phyloP scores from a whole-genome alignment of 2,888 invertebrate species.

The Eupithecia centaureata region DNA sequence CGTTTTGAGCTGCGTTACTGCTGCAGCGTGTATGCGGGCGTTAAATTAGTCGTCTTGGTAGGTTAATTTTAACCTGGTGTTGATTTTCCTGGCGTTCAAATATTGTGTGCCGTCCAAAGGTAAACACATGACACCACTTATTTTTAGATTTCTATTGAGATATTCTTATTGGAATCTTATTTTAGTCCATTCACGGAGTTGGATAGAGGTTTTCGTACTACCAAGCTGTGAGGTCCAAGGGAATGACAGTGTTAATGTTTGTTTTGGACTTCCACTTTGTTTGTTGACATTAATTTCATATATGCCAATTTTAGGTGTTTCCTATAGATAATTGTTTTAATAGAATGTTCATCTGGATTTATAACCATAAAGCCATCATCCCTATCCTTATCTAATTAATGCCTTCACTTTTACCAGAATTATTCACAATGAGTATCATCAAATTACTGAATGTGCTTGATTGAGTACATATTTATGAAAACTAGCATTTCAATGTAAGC shows the following conservation, averaged over 20 bases:
- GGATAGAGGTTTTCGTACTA: slow-evolving; percentile 16
- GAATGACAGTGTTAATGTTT: background rate
- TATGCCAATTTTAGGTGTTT: background rate
- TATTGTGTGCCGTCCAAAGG: slow-evolving; percentile 55
- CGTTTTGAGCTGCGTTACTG: slow-evolving; percentile 53
- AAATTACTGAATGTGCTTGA: background rate
- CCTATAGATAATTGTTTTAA: background rate
- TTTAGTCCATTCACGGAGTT: slow-evolving; percentile 32
- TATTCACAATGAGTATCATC: background rate
- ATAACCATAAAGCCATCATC: background rate
- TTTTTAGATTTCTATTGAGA: slow-evolving; percentile 56
- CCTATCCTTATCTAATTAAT: background rate
- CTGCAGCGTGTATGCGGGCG: slow-evolving; percentile 51
- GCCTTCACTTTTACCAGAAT: background rate
- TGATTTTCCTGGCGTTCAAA: slow-evolving; percentile 51
- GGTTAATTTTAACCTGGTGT: slow-evolving; percentile 58
- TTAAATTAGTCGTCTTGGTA: slow-evolving; percentile 48
- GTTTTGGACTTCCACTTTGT: slow-evolving; percentile 23
- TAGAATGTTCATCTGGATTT: background rate
- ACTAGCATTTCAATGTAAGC: background rate
- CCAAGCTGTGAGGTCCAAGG: background rate
- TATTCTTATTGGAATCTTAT: slow-evolving; percentile 59
- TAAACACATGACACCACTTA: slow-evolving; percentile 69
- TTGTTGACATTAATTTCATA: slow-evolving; percentile 13
- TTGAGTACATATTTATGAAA: background rate